Base-by-base conservation (phyloP, 2,888 invertebrate species). In the Pristionchus mayeri region DNA sequence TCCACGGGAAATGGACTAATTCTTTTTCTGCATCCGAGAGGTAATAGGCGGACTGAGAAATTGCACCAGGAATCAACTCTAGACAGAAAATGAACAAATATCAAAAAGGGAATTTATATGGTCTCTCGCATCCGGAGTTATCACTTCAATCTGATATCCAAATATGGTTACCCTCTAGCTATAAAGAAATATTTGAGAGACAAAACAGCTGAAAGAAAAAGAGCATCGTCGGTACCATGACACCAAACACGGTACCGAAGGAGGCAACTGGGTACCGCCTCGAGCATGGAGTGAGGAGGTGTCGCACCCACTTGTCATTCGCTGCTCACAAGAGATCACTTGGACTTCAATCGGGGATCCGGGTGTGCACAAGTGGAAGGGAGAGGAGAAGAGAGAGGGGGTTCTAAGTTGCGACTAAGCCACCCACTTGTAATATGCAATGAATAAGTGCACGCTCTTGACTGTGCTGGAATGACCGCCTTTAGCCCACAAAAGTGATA, bases 231-330 rank as follows among this genome's bases (percentile, higher is more conserved):
- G 24, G 54, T 16, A 24, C 24, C 54, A 54, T 54, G 54, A 9
- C 21, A 54, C 54, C 54, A 54, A 54, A 24, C 21, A n/a, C 24
- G 24, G 57, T 60, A 60, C 57, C 54, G 27, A 60, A 60, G 13
- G 27, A 27, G 13, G 57, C 57, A 27, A 13, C 13, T 30, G n/a
- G 30, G 57, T 60, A 60, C 57, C 67, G 21, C 37, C 34, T 24
- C 67, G 21, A 34, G 7, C n/a, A n/a, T 13, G 27, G 16, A 7
- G 18, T 3, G 27, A 37, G 27, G 24, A 37, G 27, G 27, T 37
- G 71, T 71, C 71, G 21, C 71, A 71, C 71, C 71, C 71, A 71
- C 71, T 71, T 71, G 71, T 71, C 44, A 40, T 11, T 40, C 71
- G 30, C 16, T 0, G 24, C 34, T 63, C 63, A 57, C 54, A 63